Evolutionary conservation across 2,888 invertebrate genomes (phyloP), one percentile per base, ranked within the genome.

Genomic region (Sphecodes monilicornis): DNA sequence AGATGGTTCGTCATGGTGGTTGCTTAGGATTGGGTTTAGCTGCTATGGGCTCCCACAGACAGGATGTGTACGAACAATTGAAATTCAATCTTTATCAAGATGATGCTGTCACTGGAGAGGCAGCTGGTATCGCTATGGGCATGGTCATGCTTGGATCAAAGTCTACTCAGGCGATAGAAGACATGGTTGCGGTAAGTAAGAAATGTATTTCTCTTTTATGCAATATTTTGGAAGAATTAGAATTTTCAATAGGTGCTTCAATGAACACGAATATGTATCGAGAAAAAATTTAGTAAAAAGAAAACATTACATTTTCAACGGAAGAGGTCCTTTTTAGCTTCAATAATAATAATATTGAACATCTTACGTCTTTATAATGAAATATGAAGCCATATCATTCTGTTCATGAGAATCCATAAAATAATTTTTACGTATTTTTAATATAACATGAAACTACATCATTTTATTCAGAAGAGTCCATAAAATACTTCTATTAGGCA

Each of bases 101-200:
- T 95, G 99, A 99, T 95, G 99, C 99, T 0, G 98, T 99, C 0
- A 99, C 99, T 39, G 99, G 99, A 43, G 99, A 99, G 95, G 99
- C 99, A 10, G 99, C 99, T 43, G 99, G 99, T 85, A 98, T 99
- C 89, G 99, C 99, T 0, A 99, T 99, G 99, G 99, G 99, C 71
- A 97, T 99, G 97, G 99, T 99, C 0, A 99, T 99, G 99, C 95
- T 99, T 90, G 99, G 99, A 2, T 99, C 99, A 0, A 98, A 99
- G 93, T 97, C 98, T 92, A 97, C 97, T 0, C 96, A 97, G 85
- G 98, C 98, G 4, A 98, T 99, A 88, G 97, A 98, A 94, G 98
- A 99, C 93, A 99, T 99, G 98, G 98, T 98, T 70, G 97, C 97
- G 88, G 97, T 96, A 95, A 96, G 96, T 96, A 16, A 29, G 71